These are phyloP conservation scores for Rhadinocentrus ornatus DNA, from an alignment of 2,797 vertebrate species.

Conservation along the genomic window DNA sequence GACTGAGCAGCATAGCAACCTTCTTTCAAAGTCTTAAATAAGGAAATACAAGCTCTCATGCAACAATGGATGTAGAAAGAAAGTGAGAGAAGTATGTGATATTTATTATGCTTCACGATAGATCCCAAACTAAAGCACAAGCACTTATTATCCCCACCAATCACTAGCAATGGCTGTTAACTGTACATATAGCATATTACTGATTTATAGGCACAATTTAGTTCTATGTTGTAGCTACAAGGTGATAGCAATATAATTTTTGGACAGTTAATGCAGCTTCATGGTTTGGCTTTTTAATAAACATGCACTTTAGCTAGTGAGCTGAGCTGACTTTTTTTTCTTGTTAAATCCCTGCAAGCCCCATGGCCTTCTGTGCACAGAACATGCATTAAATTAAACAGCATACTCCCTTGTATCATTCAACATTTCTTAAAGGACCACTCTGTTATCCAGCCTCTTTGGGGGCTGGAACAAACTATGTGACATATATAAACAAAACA, in stretches of 20 bases:
- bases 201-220: slow-evolving; percentile 8
- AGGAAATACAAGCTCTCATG: not conserved
- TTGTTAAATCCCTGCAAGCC: not conserved
- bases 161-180: not conserved
- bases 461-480: not conserved
- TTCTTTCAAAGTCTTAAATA: slow-evolving; percentile 17
- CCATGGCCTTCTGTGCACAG: not conserved
- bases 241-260: not conserved
- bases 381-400: not conserved
- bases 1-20: slow-evolving; percentile 19
- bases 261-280: not conserved
- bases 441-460: not conserved
- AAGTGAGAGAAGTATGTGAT: not conserved
- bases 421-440: not conserved
- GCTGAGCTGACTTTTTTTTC: not conserved
- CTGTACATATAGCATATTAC: not conserved
- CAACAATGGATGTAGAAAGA: not conserved
- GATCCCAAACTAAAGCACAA: slow-evolving; percentile 3
- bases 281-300: not conserved
- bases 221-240: not conserved
- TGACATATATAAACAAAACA: not conserved
- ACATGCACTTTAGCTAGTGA: slow-evolving; percentile 7
- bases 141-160: not conserved
- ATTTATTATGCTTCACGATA: slow-evolving; percentile 19
- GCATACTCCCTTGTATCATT: not conserved